Conservation (phyloP, 2,113 vertebrate species). For the Tonatia bakeri region DNA sequence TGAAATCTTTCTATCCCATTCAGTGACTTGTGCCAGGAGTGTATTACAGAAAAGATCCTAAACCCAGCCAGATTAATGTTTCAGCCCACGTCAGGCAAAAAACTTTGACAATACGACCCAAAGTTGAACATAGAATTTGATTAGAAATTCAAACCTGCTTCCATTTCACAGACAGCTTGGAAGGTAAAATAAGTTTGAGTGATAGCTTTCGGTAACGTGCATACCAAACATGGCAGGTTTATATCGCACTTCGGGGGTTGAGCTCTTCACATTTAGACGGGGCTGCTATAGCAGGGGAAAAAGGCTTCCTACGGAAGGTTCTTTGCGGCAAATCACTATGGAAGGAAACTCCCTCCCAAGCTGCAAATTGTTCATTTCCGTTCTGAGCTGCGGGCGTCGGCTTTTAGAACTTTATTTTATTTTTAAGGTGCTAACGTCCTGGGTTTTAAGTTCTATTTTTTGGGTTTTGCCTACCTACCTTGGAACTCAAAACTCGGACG, state of each 20-base stretch:
- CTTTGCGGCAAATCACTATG: background rate
- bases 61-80: background rate
- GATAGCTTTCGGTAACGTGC: background rate
- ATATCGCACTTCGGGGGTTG: background rate
- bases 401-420: background rate
- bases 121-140: background rate
- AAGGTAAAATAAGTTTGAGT: background rate
- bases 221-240: background rate
- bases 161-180: background rate
- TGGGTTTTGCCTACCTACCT: background rate
- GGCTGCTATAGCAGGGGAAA: background rate
- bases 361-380: slow-evolving; percentile 4
- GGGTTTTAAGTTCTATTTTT: background rate
- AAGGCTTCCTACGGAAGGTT: background rate
- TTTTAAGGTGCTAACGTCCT: background rate
- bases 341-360: background rate
- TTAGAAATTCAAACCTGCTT: background rate
- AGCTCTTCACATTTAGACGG: background rate
- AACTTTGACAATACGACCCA: background rate
- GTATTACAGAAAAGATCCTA: background rate
- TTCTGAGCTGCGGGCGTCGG: background rate
- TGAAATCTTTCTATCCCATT: background rate
- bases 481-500: background rate
- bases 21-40: background rate
- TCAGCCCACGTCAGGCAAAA: background rate